A percentile compares a stretch with the other conserved stretches of the same genome.
Evolutionary conservation across 1,140 invertebrate genomes (phyloP).

Genomic region (Spodoptera litura): DNA sequence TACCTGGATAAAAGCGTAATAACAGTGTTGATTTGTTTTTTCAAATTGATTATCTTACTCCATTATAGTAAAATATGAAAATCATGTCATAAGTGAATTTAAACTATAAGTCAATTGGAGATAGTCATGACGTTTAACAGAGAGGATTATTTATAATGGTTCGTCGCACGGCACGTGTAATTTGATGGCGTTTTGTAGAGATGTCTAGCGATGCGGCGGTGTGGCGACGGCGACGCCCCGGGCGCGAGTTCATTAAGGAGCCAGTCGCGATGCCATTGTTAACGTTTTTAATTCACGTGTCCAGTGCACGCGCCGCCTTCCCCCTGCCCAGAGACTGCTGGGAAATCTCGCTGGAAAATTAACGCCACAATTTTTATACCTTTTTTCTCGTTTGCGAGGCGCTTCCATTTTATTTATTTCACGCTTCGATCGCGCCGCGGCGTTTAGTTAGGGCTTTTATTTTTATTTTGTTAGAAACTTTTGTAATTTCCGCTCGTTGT

Average conservation of each 20-base stretch:
- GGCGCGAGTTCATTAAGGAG: constrained; percentile 80
- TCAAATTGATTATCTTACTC: too few species aligned
- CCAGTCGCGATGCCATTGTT: constrained; percentile 78
- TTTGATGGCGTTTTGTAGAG: constrained; percentile 32
- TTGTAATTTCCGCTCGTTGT: constrained; percentile 49
- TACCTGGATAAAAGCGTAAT: too few species aligned
- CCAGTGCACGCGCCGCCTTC: constrained; percentile 78
- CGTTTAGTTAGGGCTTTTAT: constrained; percentile 77
- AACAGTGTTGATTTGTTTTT: too few species aligned
- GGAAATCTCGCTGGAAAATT: constrained; percentile 85
- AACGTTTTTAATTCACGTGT: constrained; percentile 85
- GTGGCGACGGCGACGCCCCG: constrained; percentile 53
- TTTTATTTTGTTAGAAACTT: constrained; percentile 59
- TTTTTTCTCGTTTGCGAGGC: constrained; percentile 76
- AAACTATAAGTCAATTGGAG: too few species aligned
- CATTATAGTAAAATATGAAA: too few species aligned
- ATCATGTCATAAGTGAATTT: too few species aligned
- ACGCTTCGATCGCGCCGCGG: constrained; percentile 77
- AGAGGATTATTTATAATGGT: neutral
- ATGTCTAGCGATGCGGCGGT: constrained; percentile 32
- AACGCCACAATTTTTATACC: constrained; percentile 80
- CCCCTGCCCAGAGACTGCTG: constrained; percentile 71
- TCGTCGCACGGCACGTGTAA: constrained; percentile 1
- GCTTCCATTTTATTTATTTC: constrained; percentile 83
- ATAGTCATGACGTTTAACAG: too few species aligned